A percentile compares a stretch with the other conserved stretches of the same genome.
These are phyloP conservation scores for Brachionus calyciflorus DNA, from an alignment of 1,140 invertebrate species.

Conservation along the genomic window DNA sequence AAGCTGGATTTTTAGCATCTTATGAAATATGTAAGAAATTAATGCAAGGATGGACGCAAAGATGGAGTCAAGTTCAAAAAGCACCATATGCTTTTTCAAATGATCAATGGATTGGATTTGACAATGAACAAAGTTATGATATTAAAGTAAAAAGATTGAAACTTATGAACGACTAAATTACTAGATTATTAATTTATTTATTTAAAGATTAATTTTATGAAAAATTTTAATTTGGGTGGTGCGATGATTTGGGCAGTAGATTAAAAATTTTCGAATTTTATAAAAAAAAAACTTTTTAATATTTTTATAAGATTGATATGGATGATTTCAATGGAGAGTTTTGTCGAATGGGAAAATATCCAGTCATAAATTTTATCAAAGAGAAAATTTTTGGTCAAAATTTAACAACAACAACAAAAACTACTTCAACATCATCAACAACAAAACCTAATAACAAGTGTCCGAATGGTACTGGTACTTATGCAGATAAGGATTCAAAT, in stretches of 20 bases:
- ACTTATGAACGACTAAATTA: not conserved
- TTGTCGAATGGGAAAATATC: constrained; percentile 54
- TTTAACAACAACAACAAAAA: not conserved
- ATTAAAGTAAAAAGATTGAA: constrained; percentile 63
- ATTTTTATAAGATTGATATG: too few relatives aligned
- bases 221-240: constrained; percentile 82
- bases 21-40: constrained; percentile 73
- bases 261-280: too few relatives aligned
- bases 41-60: constrained; percentile 66
- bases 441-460: not conserved
- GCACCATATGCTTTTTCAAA: constrained; percentile 74
- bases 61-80: constrained; percentile 69
- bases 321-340: constrained; percentile 60
- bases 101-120: constrained; percentile 88
- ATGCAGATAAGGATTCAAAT: not conserved
- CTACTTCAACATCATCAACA: not conserved
- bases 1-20: constrained; percentile 84
- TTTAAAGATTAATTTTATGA: constrained; percentile 82
- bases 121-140: constrained; percentile 78
- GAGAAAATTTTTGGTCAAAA: not conserved
- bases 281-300: too few relatives aligned
- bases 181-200: constrained; percentile 51
- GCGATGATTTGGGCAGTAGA: constrained; percentile 95
- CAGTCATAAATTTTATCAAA: constrained; percentile 50
- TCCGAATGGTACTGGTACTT: not conserved